Evolutionary conservation across 2,888 invertebrate species (phyloP).

Genomic region (Psylliodes chrysocephalus): DNA sequence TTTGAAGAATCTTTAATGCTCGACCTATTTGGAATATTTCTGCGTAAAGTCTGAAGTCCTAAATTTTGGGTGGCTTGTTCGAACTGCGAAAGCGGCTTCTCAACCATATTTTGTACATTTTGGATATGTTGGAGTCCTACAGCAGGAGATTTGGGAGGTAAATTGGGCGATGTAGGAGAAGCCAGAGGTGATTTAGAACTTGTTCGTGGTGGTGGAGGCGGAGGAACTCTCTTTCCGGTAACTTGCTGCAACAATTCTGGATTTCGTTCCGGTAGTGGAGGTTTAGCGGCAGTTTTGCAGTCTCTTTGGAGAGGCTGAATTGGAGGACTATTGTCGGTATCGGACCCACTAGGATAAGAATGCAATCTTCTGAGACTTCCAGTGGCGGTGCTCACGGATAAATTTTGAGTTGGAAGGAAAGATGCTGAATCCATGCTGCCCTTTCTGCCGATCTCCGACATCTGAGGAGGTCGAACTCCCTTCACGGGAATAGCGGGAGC

Average conservation of each 20-base stretch:
- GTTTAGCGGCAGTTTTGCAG: slow-evolving; percentile 71
- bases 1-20: slow-evolving; percentile 59
- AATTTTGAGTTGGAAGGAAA: slow-evolving; percentile 60
- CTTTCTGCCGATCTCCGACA: slow-evolving; percentile 68
- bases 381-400: slow-evolving; percentile 63
- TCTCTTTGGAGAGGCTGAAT: slow-evolving; percentile 70
- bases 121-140: slow-evolving; percentile 62
- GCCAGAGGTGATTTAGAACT: slow-evolving; percentile 88
- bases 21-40: slow-evolving; percentile 59
- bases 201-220: slow-evolving; percentile 92
- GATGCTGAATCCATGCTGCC: slow-evolving; percentile 68
- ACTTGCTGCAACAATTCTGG: slow-evolving; percentile 80
- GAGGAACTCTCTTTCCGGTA: slow-evolving; percentile 76
- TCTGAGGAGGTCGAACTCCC: slow-evolving; percentile 63
- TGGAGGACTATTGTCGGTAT: slow-evolving; percentile 81
- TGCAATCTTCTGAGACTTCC: slow-evolving; percentile 79
- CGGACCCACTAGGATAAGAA: slow-evolving; percentile 88
- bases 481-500: slow-evolving; percentile 61
- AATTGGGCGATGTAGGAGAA: slow-evolving; percentile 81
- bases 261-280: slow-evolving; percentile 85
- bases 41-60: slow-evolving; percentile 63
- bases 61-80: slow-evolving; percentile 63
- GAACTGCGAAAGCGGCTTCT: slow-evolving; percentile 61
- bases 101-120: slow-evolving; percentile 62
- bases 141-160: slow-evolving; percentile 70